Conservation (phyloP, 2,888 invertebrate species). For the Elmis aenea region DNA sequence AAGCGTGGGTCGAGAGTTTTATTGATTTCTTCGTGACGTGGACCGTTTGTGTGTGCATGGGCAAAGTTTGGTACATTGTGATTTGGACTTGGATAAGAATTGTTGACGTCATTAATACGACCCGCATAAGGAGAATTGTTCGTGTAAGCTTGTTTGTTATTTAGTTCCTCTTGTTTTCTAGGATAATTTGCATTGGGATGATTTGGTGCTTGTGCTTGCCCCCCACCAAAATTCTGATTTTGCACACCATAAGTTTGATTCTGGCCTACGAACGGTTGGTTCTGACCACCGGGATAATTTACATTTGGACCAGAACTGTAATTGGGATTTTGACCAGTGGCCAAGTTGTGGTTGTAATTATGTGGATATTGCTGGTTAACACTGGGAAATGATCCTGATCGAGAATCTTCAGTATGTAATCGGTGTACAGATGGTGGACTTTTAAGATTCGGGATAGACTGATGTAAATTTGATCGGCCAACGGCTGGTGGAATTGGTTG, state of each 20-base stretch:
- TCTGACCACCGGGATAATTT: slow-evolving; percentile 7
- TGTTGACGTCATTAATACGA: slow-evolving; percentile 20
- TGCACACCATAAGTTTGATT: slow-evolving; percentile 14
- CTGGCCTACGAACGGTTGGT: slow-evolving; percentile 15
- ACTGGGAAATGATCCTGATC: slow-evolving; percentile 36
- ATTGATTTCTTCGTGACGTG: slow-evolving; percentile 25
- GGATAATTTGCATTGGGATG: slow-evolving; percentile 22
- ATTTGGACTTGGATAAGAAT: slow-evolving; percentile 35
- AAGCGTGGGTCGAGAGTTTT: slow-evolving; percentile 31
- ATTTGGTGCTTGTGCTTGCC: slow-evolving; percentile 15
- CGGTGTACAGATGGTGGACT: slow-evolving; percentile 38
- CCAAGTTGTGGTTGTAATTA: slow-evolving; percentile 15
- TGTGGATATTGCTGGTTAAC: slow-evolving; percentile 32
- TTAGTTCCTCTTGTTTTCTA: slow-evolving; percentile 18
- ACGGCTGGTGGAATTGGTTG: slow-evolving; percentile 20
- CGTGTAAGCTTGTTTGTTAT: slow-evolving; percentile 17
- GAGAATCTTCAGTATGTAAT: slow-evolving; percentile 28
- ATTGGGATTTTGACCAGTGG: slow-evolving; percentile 9
- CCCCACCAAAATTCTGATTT: slow-evolving; percentile 20
- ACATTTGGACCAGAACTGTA: slow-evolving; percentile 11
- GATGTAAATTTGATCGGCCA: slow-evolving; percentile 39
- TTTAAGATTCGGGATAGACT: slow-evolving; percentile 48
- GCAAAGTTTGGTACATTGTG: slow-evolving; percentile 29
- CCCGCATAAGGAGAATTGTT: slow-evolving; percentile 14
- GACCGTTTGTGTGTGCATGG: slow-evolving; percentile 35